Evolutionary conservation across 2,113 vertebrate species (phyloP), one percentile per base, ranked within the genome.

Genomic region (Merops nubicus): DNA sequence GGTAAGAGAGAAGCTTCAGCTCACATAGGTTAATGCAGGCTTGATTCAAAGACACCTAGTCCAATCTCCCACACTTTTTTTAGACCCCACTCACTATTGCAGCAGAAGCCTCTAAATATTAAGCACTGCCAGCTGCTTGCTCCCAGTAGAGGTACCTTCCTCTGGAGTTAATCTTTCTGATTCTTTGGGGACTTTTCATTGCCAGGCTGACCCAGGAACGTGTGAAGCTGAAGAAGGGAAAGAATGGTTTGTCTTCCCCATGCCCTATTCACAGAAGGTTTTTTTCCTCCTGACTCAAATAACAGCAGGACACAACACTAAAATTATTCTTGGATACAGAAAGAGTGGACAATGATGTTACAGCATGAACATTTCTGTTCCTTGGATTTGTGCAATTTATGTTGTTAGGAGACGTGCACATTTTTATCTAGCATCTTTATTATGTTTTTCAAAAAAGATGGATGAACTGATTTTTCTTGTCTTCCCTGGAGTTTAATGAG

Each of bases 1-100:
- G 60, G 83, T 96, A 80, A 88, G 92, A 96, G 96, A 91, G 89
- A 94, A 75, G 85, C 85, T 95, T 97, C 96, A 96, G 57, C 84
- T 93, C 96, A 73, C 95, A 96, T 96, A 96, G 96, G 81, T 93
- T 86, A 85, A 40, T 63, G 50, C 43, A 87, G 70, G 51, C 57
- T 96, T 96, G 86, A 96, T 96, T 94, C 93, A 91, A 80, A 95
- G 88, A 69, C 91, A 97, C 90, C 90, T 94, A 43, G 80, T 28
- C 73, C 77, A 42, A 74, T 89, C 40, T 84, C 86, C 43, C 88
- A 12, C 31, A 22, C 75, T 89, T 59, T 60, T 60, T 94, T 91
- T 22, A 89, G 77, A 57, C 59, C 26, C 47, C 56, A 92, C 77
- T 67, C 33, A 51, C 72, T n/a, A 9, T 11, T 68, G 76, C 88